Conservation (phyloP, 2,888 invertebrate species). For the Periphyllus acericola region DNA sequence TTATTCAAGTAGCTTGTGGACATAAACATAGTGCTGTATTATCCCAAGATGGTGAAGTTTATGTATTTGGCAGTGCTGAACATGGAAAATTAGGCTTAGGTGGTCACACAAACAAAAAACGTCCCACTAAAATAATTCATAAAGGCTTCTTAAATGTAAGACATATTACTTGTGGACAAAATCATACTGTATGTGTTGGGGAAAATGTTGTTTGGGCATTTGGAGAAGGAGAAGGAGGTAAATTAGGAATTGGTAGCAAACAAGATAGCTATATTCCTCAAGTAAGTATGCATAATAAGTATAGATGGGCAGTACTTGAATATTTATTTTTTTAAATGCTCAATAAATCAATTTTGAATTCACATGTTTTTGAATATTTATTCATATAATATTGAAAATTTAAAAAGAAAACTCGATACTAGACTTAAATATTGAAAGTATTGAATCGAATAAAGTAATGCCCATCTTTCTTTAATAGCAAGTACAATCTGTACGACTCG, state of each 20-base stretch:
- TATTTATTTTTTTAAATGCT: too few species aligned
- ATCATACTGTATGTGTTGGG: conserved; percentile 74
- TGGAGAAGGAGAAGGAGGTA: conserved; percentile 76
- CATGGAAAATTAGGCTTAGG: conserved; percentile 74
- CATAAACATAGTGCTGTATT: conserved; percentile 76
- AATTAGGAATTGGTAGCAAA: conserved; percentile 70
- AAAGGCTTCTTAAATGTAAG: conserved; percentile 67
- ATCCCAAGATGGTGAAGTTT: conserved; percentile 74
- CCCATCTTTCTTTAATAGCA: too few species aligned
- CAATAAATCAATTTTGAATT: too few species aligned
- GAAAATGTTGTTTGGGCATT: conserved; percentile 75
- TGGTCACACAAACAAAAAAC: conserved; percentile 72
- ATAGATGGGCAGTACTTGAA: neutral
- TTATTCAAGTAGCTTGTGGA: conserved; percentile 73
- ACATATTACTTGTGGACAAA: conserved; percentile 73
- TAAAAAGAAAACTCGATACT: too few species aligned
- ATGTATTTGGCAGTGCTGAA: conserved; percentile 76
- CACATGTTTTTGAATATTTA: too few species aligned
- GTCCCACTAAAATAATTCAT: conserved; percentile 72
- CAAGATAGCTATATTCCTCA: conserved; percentile 69
- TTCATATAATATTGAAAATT: too few species aligned
- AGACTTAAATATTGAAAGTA: too few species aligned
- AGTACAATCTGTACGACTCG: neutral
- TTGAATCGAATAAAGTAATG: too few species aligned
- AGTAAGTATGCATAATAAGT: conserved; percentile 63